A percentile compares a stretch with the other conserved stretches of the same genome.
Evolutionary conservation across 2,888 invertebrate genomes (phyloP).

Genomic region (Synanthedon formicaeformis): DNA sequence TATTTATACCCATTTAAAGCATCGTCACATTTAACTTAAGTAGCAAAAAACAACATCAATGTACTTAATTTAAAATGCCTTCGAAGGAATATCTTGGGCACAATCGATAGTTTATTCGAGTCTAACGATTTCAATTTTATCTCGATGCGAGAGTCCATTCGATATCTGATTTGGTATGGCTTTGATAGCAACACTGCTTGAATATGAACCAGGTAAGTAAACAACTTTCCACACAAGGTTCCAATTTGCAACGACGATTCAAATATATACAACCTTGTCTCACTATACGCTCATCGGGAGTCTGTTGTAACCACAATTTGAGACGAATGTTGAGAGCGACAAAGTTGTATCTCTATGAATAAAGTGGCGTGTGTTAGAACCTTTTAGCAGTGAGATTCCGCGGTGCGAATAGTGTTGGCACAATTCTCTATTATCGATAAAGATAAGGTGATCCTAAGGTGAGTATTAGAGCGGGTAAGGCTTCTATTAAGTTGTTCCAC

Average conservation of each 20-base stretch:
- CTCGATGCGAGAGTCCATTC: conserved; percentile 27
- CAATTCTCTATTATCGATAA: conserved; percentile 48
- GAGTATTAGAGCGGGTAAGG: conserved; percentile 40
- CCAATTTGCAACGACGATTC: conserved; percentile 32
- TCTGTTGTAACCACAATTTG: background rate
- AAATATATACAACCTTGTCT: conserved; percentile 30
- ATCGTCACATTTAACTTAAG: background rate
- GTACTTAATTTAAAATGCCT: conserved; percentile 32
- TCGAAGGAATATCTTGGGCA: conserved; percentile 24
- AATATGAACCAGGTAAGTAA: conserved; percentile 36
- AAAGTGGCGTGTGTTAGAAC: background rate
- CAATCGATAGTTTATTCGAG: conserved; percentile 38
- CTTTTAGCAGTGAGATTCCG: background rate
- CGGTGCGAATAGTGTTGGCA: conserved; percentile 31
- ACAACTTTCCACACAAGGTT: conserved; percentile 32
- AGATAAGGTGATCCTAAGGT: conserved; percentile 39
- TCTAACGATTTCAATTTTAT: conserved; percentile 50
- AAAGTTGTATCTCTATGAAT: background rate
- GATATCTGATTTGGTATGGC: conserved; percentile 39
- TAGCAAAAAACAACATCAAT: conserved; percentile 1
- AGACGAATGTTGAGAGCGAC: background rate
- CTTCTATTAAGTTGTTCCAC: conserved; percentile 46
- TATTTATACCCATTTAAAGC: background rate
- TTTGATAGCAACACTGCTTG: conserved; percentile 35
- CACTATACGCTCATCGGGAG: background rate